A percentile compares a stretch with the other conserved stretches of the same genome.
These are phyloP conservation scores for Lepidothrix coronata DNA, from an alignment of 2,113 vertebrate species.

Conservation along the genomic window DNA sequence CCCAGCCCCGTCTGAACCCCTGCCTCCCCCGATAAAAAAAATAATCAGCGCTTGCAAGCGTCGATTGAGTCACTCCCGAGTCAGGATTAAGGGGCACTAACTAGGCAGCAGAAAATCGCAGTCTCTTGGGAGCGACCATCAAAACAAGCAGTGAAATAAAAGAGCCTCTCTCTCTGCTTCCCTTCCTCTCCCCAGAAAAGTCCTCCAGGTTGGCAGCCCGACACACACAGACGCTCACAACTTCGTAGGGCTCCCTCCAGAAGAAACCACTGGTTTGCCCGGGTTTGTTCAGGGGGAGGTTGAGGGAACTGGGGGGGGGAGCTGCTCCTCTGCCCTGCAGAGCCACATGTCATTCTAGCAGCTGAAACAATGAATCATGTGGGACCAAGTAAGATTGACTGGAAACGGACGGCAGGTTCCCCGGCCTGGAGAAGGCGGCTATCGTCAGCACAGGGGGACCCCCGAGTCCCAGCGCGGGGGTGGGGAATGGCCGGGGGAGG, in stretches of 20 bases:
- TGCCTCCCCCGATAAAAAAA: not conserved
- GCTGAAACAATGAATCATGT: constrained; percentile 38
- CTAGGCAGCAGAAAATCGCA: constrained; percentile 46
- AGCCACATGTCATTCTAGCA: constrained; percentile 13
- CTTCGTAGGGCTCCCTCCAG: not conserved
- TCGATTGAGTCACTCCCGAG: not conserved
- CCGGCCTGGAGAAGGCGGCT: not conserved
- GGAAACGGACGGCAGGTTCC: not conserved
- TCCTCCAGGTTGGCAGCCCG: constrained; percentile 1
- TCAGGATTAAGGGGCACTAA: constrained; percentile 56
- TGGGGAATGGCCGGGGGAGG: not conserved
- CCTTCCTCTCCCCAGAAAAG: constrained; percentile 16
- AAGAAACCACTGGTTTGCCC: not conserved
- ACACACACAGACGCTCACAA: not conserved
- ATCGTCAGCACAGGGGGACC: not conserved
- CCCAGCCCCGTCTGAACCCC: not conserved
- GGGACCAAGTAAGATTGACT: not conserved
- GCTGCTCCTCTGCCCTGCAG: not conserved
- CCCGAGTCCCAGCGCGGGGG: not conserved
- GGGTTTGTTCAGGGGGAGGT: not conserved
- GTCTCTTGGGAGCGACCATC: constrained; percentile 37
- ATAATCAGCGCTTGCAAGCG: constrained; percentile 5
- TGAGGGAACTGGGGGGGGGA: not conserved
- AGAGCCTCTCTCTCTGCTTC: not conserved
- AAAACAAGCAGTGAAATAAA: constrained; percentile 33